phyloP scores from a whole-genome alignment of 1,140 invertebrate species.

The Panulirus ornatus region DNA sequence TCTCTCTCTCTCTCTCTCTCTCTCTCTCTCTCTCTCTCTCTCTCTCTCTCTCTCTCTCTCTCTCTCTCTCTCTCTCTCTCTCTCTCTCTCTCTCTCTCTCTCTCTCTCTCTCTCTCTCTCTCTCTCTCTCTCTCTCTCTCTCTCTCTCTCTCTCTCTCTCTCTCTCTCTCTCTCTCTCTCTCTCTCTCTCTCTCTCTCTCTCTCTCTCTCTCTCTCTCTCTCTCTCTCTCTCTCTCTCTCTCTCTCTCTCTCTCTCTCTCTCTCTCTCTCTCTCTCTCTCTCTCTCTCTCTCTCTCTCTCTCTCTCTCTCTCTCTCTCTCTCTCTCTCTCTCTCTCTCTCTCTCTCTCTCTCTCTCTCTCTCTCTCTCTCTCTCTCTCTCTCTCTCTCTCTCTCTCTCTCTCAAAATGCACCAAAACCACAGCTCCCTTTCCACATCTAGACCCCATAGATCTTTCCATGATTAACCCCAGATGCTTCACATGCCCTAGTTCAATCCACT shows the following conservation, averaged over 20 bases:
- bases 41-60: not conserved
- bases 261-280: too few relatives aligned
- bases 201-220: not conserved
- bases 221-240: not conserved
- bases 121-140: too few relatives aligned
- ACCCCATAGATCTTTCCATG: too few relatives aligned
- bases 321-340: not conserved
- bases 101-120: not conserved
- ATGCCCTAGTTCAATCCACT: too few relatives aligned
- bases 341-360: constrained; percentile 5
- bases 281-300: not conserved
- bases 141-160: too few relatives aligned
- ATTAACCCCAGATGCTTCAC: too few relatives aligned
- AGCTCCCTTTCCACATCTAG: too few relatives aligned
- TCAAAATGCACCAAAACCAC: too few relatives aligned
- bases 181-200: not conserved
- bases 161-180: not conserved
- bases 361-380: not conserved
- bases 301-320: not conserved
- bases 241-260: too few relatives aligned
- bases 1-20: not conserved
- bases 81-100: not conserved
- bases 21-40: not conserved
- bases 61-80: not conserved
- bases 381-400: constrained; percentile 6